These are phyloP conservation scores for Pelmatolapia mariae DNA, from an alignment of 2,113 vertebrate species.

Conservation along the genomic window DNA sequence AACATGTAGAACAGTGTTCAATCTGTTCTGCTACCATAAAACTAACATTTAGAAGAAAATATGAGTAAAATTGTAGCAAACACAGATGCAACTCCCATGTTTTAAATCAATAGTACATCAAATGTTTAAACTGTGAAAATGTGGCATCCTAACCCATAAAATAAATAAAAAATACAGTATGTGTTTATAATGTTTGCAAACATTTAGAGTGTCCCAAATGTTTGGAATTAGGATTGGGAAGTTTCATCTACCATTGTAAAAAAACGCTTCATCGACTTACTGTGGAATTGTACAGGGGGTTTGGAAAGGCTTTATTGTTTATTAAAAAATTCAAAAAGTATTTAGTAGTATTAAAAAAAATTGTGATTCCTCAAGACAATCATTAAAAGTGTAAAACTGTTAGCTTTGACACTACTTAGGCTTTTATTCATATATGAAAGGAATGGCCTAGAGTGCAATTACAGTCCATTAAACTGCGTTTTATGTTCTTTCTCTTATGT, in stretches of 20 bases:
- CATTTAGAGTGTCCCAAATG: background rate
- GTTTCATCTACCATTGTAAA: background rate
- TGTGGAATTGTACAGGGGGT: background rate
- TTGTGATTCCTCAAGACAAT: background rate
- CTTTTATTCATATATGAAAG: background rate
- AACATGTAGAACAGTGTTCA: background rate
- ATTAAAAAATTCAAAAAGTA: background rate
- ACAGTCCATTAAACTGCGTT: background rate
- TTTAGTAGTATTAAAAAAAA: background rate
- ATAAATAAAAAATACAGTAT: background rate
- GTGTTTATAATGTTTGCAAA: background rate
- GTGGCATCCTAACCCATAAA: background rate
- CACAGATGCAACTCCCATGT: background rate
- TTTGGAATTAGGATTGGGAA: background rate
- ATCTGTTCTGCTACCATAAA: background rate
- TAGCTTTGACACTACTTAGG: background rate
- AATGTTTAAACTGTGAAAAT: background rate
- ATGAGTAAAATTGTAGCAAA: background rate
- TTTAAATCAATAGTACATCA: background rate
- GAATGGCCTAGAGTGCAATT: background rate
- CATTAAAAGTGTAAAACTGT: background rate
- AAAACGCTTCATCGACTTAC: fast-evolving
- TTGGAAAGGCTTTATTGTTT: background rate
- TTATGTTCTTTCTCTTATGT: background rate
- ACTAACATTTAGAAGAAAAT: background rate